Evolutionary conservation across 2,113 vertebrate species (phyloP), one percentile per base, ranked within the genome.

Genomic region (Thalassarche chlororhynchos): DNA sequence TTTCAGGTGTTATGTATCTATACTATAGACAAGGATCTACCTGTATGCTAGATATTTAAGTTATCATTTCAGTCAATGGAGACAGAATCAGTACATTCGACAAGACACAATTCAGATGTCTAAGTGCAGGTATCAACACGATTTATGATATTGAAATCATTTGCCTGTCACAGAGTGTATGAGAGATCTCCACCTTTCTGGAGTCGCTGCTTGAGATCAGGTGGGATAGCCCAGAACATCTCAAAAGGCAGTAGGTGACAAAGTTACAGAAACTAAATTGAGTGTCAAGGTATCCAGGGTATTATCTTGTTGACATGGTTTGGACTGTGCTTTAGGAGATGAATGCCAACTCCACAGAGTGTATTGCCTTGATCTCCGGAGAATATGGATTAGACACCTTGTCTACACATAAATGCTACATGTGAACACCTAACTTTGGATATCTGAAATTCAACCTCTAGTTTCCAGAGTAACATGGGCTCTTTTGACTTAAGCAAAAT

Each of bases 281-380:
- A n/a, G 16, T 42, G 17, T 18, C 2, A 2, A 4, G 8, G 11
- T 70, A n/a, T 28, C 29, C 54, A 64, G 25, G 17, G 15, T 54
- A 14, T 60, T 66, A 32, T 16, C 28, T 38, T 75, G 7, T 15
- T 54, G 36, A 74, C 14, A 29, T 0, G 2, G 4, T 58, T 70
- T 89, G 51, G 12, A 66, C 14, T 52, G 17, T 68, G 28, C 9
- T 80, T 77, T 74, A 47, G 17, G 44, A 77, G 44, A 18, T 47
- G 15, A 52, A 69, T 15, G 40, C 1, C 3, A 16, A 1, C 10
- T 57, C 26, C 16, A 42, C 3, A 42, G 54, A 49, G 1, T 14
- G 2, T 29, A 25, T 29, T n/a, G 6, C 19, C 32, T 72, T 46
- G 6, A 25, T 69, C 32, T 74, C 10, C 5, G 2, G 17, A 57